Evolutionary conservation across 2,888 invertebrate genomes (phyloP).

Genomic region (Leptura quadrifasciata): DNA sequence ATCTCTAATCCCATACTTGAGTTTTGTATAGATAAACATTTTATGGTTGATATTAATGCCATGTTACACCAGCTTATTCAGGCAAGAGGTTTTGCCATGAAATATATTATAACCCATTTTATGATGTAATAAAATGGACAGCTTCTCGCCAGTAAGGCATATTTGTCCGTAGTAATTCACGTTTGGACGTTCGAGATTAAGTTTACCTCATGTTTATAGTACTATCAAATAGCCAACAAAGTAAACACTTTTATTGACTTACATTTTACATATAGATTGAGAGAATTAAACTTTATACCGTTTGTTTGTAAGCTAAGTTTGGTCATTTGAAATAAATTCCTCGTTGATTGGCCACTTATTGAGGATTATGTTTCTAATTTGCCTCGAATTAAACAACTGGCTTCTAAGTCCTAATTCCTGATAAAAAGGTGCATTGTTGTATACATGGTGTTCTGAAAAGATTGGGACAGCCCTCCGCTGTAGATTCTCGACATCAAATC

Average conservation of each 20-base stretch:
- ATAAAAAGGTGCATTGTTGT: neutral
- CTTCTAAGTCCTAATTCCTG: neutral
- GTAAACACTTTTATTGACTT: conserved; percentile 35
- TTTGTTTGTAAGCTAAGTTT: neutral
- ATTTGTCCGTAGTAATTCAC: conserved; percentile 42
- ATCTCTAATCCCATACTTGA: conserved; percentile 10
- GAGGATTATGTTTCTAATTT: conserved; percentile 10
- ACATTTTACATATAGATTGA: conserved; percentile 31
- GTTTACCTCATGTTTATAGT: conserved; percentile 35
- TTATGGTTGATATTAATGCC: conserved; percentile 30
- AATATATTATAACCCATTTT: conserved; percentile 57
- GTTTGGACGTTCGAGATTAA: conserved; percentile 48
- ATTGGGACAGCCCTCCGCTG: too few species aligned
- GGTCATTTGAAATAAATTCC: conserved; percentile 33
- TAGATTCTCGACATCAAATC: too few species aligned
- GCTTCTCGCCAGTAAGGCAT: conserved; percentile 31
- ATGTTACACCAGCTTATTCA: conserved; percentile 12
- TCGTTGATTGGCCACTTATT: conserved; percentile 12
- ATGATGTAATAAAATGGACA: conserved; percentile 57
- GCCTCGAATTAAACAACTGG: conserved; percentile 14
- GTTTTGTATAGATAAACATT: conserved; percentile 32
- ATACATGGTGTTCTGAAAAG: neutral
- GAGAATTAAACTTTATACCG: conserved; percentile 12
- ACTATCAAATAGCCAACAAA: conserved; percentile 30
- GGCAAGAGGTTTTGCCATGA: conserved; percentile 51